A percentile compares a stretch with the other conserved stretches of the same genome.
Evolutionary conservation across 1,140 invertebrate genomes (phyloP).

Genomic region (Drosophila murphyi): DNA sequence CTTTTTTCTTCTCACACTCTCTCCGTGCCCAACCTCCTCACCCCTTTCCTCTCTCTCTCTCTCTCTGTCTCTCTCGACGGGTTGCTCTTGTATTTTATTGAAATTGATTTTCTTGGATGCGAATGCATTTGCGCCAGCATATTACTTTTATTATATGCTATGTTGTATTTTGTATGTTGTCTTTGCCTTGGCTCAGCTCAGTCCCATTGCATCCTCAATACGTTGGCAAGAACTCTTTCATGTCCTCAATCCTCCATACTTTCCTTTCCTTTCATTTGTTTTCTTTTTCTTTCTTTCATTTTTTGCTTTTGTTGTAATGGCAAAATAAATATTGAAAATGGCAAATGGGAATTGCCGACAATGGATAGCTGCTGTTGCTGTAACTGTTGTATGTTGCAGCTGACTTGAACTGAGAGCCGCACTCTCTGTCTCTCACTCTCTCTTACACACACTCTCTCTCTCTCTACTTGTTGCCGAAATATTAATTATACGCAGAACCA

Average conservation of each 20-base stretch:
- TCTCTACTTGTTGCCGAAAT: slow-evolving; percentile 21
- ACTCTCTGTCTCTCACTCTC: slow-evolving; percentile 4
- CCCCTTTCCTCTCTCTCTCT: not conserved
- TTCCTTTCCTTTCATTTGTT: not conserved
- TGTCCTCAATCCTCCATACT: not conserved
- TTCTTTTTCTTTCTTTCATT: slow-evolving; percentile 9
- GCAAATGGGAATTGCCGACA: slow-evolving; percentile 81
- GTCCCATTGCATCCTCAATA: slow-evolving; percentile 35
- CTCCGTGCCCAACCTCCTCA: not conserved
- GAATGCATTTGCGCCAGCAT: slow-evolving; percentile 81
- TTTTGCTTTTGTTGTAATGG: slow-evolving; percentile 46
- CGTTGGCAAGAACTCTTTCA: slow-evolving; percentile 7
- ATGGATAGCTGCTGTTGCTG: slow-evolving; percentile 42
- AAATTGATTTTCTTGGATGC: slow-evolving; percentile 81
- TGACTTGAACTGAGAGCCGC: slow-evolving; percentile 46
- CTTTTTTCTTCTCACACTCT: slow-evolving; percentile 1
- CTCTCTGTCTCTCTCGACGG: slow-evolving; percentile 18
- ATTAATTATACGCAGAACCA: slow-evolving; percentile 15
- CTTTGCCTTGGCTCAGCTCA: slow-evolving; percentile 19
- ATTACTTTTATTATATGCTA: slow-evolving; percentile 83
- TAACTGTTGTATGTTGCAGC: not conserved
- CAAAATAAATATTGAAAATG: slow-evolving; percentile 77
- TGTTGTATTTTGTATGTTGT: slow-evolving; percentile 48
- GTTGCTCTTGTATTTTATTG: slow-evolving; percentile 78
- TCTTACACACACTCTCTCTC: not conserved